Conservation (phyloP, 2,888 invertebrate species). For the Drosophila cognata region DNA sequence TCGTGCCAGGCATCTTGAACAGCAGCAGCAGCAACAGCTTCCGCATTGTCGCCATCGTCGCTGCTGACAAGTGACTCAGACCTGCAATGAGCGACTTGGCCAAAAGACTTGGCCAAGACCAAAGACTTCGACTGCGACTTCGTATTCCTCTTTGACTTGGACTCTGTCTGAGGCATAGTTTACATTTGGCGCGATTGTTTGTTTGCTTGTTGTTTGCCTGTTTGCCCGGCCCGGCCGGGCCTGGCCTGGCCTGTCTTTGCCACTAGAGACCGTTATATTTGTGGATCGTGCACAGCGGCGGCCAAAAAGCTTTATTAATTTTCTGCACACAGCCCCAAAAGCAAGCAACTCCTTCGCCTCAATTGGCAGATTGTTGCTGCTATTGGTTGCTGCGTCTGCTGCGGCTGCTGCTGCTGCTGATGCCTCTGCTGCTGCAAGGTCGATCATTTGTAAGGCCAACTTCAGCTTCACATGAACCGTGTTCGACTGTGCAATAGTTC, state of each 20-base stretch:
- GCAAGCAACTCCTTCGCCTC: slow-evolving; percentile 36
- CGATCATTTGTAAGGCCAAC: slow-evolving; percentile 66
- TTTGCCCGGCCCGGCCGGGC: slow-evolving; percentile 20
- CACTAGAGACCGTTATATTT: slow-evolving; percentile 75
- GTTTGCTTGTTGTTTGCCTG: slow-evolving; percentile 54
- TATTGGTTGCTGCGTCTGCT: slow-evolving; percentile 16
- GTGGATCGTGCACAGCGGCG: slow-evolving; percentile 69
- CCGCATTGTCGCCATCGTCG: slow-evolving; percentile 69
- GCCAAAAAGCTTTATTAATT: slow-evolving; percentile 68
- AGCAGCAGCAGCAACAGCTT: slow-evolving; percentile 49
- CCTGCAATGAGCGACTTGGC: slow-evolving; percentile 12
- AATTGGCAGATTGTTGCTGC: slow-evolving; percentile 43
- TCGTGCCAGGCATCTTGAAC: slow-evolving; percentile 63
- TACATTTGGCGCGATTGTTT: slow-evolving; percentile 71
- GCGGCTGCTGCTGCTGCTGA: slow-evolving; percentile 13
- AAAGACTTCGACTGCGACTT: slow-evolving; percentile 3
- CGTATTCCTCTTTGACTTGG: slow-evolving; percentile 15
- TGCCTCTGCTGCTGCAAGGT: slow-evolving; percentile 55
- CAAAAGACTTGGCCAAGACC: slow-evolving; percentile 10
- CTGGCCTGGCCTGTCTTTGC: slow-evolving; percentile 41
- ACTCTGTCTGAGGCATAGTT: slow-evolving; percentile 51
- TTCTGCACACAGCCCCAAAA: slow-evolving; percentile 39
- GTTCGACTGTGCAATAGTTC: slow-evolving; percentile 25
- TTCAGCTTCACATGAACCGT: slow-evolving; percentile 21
- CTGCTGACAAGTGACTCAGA: slow-evolving; percentile 75